These are phyloP conservation scores for Siderastrea siderea DNA, from an alignment of 92 coral and sea anemone genomes.

Conservation along the genomic window DNA sequence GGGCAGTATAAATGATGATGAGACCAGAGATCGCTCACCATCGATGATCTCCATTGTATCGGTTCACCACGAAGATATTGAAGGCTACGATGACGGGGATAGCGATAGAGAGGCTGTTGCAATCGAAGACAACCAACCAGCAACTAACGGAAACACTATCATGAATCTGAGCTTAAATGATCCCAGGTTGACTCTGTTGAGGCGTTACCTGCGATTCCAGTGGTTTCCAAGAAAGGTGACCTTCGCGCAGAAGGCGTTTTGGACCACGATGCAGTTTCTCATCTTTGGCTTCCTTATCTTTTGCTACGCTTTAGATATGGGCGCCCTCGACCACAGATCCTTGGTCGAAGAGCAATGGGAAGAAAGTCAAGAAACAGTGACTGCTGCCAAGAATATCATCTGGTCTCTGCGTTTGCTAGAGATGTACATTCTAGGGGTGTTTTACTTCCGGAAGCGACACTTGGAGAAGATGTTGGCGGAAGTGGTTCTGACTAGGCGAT, in stretches of 20 bases:
- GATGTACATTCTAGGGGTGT: slow-evolving; percentile 58
- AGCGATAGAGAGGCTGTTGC: slow-evolving; percentile 47
- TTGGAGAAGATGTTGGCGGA: slow-evolving; percentile 59
- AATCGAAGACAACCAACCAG: slow-evolving; percentile 40
- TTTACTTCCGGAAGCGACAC: slow-evolving; percentile 69
- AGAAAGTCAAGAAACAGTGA: slow-evolving; percentile 74
- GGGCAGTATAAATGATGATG: background rate
- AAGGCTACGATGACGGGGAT: slow-evolving; percentile 40
- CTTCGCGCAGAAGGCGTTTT: slow-evolving; percentile 12
- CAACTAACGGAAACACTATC: slow-evolving; percentile 42
- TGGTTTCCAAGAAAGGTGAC: slow-evolving; percentile 62
- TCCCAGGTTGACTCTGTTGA: slow-evolving; percentile 39
- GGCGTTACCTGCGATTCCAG: slow-evolving; percentile 47
- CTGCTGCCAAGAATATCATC: slow-evolving; percentile 61
- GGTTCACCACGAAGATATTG: slow-evolving; percentile 29
- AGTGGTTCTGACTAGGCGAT: slow-evolving; percentile 56
- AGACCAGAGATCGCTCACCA: slow-evolving; percentile 1
- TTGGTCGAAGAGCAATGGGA: slow-evolving; percentile 58
- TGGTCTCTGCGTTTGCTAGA: slow-evolving; percentile 72
- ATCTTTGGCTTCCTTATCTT: slow-evolving; percentile 11
- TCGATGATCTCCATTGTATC: slow-evolving; percentile 59
- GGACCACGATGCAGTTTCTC: slow-evolving; percentile 12
- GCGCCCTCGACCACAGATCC: slow-evolving; percentile 67
- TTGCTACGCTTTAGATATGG: slow-evolving; percentile 53
- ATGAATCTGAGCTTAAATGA: slow-evolving; percentile 61